Evolutionary conservation across 2,888 invertebrate species (phyloP), one percentile per base, ranked within the genome.

Genomic region (Aporophyla nigra): DNA sequence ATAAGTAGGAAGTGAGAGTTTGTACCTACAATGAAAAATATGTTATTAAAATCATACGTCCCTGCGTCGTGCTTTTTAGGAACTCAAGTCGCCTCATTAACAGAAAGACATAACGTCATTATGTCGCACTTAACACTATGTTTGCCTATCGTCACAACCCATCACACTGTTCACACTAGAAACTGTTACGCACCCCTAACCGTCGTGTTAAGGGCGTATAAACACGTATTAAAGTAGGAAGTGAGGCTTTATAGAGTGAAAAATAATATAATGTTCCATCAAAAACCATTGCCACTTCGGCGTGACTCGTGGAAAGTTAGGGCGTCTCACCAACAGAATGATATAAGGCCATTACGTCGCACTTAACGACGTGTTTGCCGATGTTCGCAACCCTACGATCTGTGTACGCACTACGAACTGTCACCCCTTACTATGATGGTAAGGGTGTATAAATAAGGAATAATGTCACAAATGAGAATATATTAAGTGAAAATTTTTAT

Each of bases 351-450:
- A 92, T 93, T 92, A 94, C 81, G 87, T 77, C 85, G 80, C 88
- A 91, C 93, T 93, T 92, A 92, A 91, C 92, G 91, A 90, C 87
- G 88, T 91, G 92, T 93, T 91, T 90, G 90, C 87, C 86, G 88
- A 91, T 91, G 87, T 87, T 88, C 76, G 72, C 59, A 46, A 72
- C 59, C 67, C 56, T 62, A 49, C 58, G 63, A 59, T 61, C 27
- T 73, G 68, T 78, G 63, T 69, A 67, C 49, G 53, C 54, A 71
- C 76, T 74, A 7, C 62, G 75, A 74, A 71, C 74, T 74, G 67
- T 71, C 72, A 58, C 61, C 72, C 69, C 51, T 70, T 14, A 68
- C 71, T 70, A 33, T 46, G 43, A 9, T 49, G 56, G 46, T 67
- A 56, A 56, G n/a, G 54, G 24, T 43, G 71, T 71, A 43, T 67